Percentiles rank a stretch among this genome's conserved stretches.
These are phyloP conservation scores for Desmophyllum pertusum DNA, from an alignment of 92 coral and sea anemone genomes.

Conservation along the genomic window DNA sequence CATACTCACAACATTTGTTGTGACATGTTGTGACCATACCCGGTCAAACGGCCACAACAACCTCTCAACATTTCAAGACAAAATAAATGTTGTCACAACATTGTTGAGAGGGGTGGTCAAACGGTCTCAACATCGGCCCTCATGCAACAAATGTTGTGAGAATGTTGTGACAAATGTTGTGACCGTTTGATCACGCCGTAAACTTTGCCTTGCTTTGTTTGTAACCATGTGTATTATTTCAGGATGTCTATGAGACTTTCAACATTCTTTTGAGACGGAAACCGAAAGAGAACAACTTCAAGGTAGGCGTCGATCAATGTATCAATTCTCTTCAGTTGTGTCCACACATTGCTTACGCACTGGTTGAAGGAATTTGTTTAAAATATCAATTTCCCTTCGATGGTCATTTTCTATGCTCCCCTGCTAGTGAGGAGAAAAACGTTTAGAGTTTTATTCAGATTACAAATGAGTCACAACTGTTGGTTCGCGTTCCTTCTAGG, in stretches of 20 bases:
- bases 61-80: no score
- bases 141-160: no score
- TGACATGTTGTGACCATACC: no score
- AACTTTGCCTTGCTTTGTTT: neutral
- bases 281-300: conserved; percentile 98
- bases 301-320: conserved; percentile 49
- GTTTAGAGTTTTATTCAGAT: neutral
- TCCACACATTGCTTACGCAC: neutral
- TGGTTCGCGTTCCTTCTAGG: conserved; percentile 50
- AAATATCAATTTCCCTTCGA: no score
- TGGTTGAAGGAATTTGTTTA: neutral
- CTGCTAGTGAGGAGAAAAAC: neutral
- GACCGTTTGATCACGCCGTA: neutral
- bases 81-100: no score
- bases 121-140: no score
- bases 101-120: no score
- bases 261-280: conserved; percentile 92
- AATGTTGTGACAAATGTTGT: no score
- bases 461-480: neutral
- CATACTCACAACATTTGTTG: no score
- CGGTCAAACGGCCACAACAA: no score
- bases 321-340: neutral
- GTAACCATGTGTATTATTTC: neutral
- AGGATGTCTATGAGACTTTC: conserved; percentile 97
- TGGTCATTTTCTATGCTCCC: no score